phyloP scores from a whole-genome alignment of 2,888 invertebrate genomes.

The Clanis bilineata region DNA sequence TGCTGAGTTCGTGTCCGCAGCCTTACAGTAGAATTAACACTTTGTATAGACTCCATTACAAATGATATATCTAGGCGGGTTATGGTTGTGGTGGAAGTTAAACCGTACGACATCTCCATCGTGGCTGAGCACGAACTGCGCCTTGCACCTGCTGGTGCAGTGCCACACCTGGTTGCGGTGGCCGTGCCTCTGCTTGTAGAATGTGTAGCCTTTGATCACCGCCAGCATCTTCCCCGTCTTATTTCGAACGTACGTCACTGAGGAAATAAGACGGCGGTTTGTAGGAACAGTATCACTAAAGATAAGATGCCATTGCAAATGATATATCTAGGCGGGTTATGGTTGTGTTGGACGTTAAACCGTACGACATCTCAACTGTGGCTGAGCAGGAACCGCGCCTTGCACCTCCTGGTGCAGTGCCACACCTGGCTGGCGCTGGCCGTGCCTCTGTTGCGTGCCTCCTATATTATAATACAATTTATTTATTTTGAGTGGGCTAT shows the following conservation, averaged over 20 bases:
- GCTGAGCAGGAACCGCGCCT: constrained; percentile 21
- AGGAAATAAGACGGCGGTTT: background rate
- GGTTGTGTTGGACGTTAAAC: constrained; percentile 21
- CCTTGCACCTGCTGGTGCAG: constrained; percentile 26
- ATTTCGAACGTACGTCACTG: constrained; percentile 6
- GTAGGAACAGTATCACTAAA: too few species aligned
- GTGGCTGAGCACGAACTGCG: constrained; percentile 19
- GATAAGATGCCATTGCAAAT: constrained; percentile 14
- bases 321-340: background rate
- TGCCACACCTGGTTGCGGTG: constrained; percentile 18
- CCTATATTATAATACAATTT: too few species aligned
- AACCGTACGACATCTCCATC: background rate
- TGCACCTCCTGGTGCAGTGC: constrained; percentile 25
- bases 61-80: constrained; percentile 1
- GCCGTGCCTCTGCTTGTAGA: constrained; percentile 29
- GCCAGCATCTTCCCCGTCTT: constrained; percentile 2
- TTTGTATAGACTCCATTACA: constrained; percentile 14
- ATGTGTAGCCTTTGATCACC: constrained; percentile 42
- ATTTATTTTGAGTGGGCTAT: too few species aligned
- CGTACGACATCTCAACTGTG: background rate
- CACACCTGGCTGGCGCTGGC: constrained; percentile 17
- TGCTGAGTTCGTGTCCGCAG: too few species aligned
- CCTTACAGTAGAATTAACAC: background rate
- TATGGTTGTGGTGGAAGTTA: constrained; percentile 22
- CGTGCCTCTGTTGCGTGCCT: constrained; percentile 20